A percentile compares a stretch with the other conserved stretches of the same genome.
Evolutionary conservation across 2,888 invertebrate species (phyloP).

Genomic region (Zhuqinia jingwanae): DNA sequence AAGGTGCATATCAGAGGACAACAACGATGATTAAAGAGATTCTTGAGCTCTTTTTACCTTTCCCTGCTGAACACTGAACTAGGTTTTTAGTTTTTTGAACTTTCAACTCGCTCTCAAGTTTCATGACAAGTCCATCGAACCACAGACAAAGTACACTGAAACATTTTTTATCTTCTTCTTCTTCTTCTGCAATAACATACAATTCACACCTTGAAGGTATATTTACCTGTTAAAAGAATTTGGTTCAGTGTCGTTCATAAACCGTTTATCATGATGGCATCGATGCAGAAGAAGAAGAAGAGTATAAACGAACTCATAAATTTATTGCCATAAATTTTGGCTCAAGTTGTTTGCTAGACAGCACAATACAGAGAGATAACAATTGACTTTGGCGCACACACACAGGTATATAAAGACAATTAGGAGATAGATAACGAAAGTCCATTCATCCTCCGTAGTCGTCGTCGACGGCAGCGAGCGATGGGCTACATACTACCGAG

Average conservation of each 20-base stretch:
- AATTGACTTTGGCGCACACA: neutral
- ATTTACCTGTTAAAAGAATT: neutral
- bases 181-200: too few species aligned
- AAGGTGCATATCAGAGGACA: too few species aligned
- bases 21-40: too few species aligned
- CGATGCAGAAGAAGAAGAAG: neutral
- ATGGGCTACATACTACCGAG: too few species aligned
- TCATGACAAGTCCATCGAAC: constrained; percentile 42
- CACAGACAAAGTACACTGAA: constrained; percentile 13
- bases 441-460: constrained; percentile 40
- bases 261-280: too few species aligned
- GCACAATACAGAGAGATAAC: too few species aligned
- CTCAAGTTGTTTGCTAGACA: neutral
- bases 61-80: neutral
- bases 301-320: neutral
- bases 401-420: neutral
- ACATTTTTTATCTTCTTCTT: neutral
- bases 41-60: neutral
- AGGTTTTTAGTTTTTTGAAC: constrained; percentile 49
- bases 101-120: constrained; percentile 47
- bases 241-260: neutral
- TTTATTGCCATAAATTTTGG: neutral
- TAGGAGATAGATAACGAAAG: constrained; percentile 27
- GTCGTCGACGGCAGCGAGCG: too few species aligned
- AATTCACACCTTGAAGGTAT: constrained; percentile 39